phyloP scores from a whole-genome alignment of 2,888 invertebrate genomes.

The Mycalesis mineus region DNA sequence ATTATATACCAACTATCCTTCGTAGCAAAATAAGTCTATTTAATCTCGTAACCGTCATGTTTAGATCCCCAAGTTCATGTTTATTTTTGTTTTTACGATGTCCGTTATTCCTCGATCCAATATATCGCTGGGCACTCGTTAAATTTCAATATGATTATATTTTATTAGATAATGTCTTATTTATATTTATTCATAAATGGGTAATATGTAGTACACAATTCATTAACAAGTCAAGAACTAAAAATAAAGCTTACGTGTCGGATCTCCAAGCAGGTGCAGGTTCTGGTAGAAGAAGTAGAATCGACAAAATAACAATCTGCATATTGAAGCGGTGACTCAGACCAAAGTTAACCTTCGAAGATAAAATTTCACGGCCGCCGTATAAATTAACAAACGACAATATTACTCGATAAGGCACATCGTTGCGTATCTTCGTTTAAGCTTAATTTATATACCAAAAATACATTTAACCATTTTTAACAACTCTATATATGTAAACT shows the following conservation, averaged over 20 bases:
- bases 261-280: conserved; percentile 56
- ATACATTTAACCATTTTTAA: conserved; percentile 29
- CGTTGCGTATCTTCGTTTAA: conserved; percentile 41
- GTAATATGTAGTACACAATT: too few relatives aligned
- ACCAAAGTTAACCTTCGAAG: conserved; percentile 35
- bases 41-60: neutral
- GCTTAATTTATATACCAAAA: conserved; percentile 32
- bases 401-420: conserved; percentile 68
- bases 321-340: conserved; percentile 48
- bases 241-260: conserved; percentile 31
- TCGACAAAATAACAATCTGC: conserved; percentile 52
- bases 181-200: too few relatives aligned
- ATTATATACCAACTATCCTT: too few relatives aligned
- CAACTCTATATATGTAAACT: conserved; percentile 25
- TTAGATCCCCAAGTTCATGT: neutral
- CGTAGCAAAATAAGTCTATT: too few relatives aligned
- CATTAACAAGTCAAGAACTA: neutral
- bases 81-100: neutral
- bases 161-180: too few relatives aligned
- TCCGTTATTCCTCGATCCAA: neutral
- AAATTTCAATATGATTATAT: too few relatives aligned
- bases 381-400: conserved; percentile 35
- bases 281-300: conserved; percentile 54
- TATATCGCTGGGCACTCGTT: neutral
- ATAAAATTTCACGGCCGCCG: conserved; percentile 35